Evolutionary conservation across 30 jellyfish, hydroid and myxozoan genomes (phyloP).

Genomic region (Cassiopea andromeda): DNA sequence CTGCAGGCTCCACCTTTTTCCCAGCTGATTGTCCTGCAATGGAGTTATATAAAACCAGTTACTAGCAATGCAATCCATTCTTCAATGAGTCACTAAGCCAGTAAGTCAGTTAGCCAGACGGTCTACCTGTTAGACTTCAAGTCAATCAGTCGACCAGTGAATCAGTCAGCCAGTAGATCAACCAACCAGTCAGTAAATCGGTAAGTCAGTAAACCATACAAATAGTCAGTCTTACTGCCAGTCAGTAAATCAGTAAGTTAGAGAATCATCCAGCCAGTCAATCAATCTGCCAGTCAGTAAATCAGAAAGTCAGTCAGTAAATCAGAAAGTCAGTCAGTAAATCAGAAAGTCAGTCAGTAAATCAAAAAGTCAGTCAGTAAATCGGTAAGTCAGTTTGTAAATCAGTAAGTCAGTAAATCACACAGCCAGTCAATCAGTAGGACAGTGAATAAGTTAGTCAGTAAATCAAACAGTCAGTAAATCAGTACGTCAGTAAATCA

Average conservation of each 20-base stretch:
- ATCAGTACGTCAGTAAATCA: no score
- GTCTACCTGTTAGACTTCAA: neutral
- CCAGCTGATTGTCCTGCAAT: conserved; percentile 40
- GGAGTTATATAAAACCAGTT: neutral
- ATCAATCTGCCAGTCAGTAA: no score
- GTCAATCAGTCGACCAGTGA: neutral
- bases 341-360: neutral
- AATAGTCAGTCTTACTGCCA: neutral
- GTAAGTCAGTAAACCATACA: neutral
- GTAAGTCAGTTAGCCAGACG: neutral
- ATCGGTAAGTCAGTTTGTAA: neutral
- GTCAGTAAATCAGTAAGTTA: neutral
- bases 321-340: neutral
- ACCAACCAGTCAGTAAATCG: neutral
- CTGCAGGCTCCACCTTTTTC: conserved; percentile 18
- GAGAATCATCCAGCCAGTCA: no score
- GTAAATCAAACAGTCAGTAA: no score
- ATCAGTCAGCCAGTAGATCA: neutral
- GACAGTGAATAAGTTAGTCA: no score
- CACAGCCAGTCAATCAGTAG: neutral
- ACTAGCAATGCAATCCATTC: neutral
- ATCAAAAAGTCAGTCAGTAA: neutral
- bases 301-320: no score
- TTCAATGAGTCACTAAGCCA: neutral
- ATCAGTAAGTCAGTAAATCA: neutral